Base-by-base conservation (phyloP, 2,113 vertebrate genomes). In the Poecilia latipinna region DNA sequence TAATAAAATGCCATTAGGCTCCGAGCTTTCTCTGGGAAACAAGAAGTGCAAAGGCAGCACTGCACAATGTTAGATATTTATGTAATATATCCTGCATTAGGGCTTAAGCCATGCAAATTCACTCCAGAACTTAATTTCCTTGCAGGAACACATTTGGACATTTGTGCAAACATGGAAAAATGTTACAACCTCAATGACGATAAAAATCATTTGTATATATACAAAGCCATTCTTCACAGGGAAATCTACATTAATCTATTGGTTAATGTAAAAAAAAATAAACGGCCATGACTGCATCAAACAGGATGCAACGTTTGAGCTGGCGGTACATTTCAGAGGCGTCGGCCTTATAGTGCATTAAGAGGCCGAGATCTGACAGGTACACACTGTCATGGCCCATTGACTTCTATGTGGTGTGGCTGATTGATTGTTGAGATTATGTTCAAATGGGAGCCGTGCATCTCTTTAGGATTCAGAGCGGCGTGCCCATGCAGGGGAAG, bases 301-400 rank as follows among this genome's bases (percentile, higher is more conserved):
- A 77, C 67, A 51, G 68, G 68, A 68, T 2, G 62, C 67, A 65
- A 75, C 32, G 2, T 17, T 57, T 57, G 79, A 39, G 78, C 82
- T 83, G 88, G 87, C 71, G 24, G 68, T 66, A 61, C 87, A 87
- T 86, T 70, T 90, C 84, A 84, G 84, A 82, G 67, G 72, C 77
- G 72, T 87, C 77, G 75, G 72, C 78, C 79, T 84, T 8, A 70
- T 72, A 84, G 86, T 86, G 83, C 82, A 82, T 91, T 83, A 80
- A 88, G 35, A 78, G 80, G 65, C 85, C 89, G 85, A 84, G 88
- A 90, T 86, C 86, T 91, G 90, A 91, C 89, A 92, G 90, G 91
- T 90, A 90, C 86, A 92, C 84, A 82, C 87, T 88, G 88, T 91
- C 89, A 90, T 68, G 87, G 87, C 84, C 79, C 88, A 91, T 93